Conservation (phyloP, 2,888 invertebrate species). For the Tetheella fluctuosa region DNA sequence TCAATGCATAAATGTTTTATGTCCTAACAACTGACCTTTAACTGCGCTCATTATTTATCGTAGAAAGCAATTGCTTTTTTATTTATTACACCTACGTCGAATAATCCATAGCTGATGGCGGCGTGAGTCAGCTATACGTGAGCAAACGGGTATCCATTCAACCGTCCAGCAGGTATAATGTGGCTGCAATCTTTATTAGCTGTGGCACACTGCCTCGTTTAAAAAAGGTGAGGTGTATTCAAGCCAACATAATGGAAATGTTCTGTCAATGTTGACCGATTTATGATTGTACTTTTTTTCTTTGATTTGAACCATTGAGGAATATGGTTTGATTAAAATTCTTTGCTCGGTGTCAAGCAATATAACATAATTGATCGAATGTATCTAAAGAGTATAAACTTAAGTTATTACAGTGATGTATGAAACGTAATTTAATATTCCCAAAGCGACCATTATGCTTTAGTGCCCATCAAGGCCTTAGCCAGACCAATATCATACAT, state of each 20-base stretch:
- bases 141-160: slow-evolving; percentile 31
- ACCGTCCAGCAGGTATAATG: slow-evolving; percentile 14
- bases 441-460: neutral
- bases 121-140: slow-evolving; percentile 37
- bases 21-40: slow-evolving; percentile 7
- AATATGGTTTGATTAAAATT: neutral
- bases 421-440: neutral
- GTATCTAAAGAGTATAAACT: neutral
- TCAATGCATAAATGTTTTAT: slow-evolving; percentile 4
- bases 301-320: too few relatives aligned
- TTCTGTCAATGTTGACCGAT: neutral
- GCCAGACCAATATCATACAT: neutral
- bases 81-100: slow-evolving; percentile 24
- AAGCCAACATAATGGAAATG: neutral
- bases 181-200: slow-evolving; percentile 11
- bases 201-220: neutral
- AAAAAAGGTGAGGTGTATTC: neutral
- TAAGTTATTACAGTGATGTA: neutral
- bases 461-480: slow-evolving; percentile 1
- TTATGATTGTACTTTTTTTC: too few relatives aligned
- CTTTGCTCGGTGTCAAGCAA: neutral
- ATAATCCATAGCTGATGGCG: slow-evolving; percentile 21
- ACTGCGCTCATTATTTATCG: slow-evolving; percentile 4
- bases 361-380: neutral
- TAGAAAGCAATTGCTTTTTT: slow-evolving; percentile 12